Base-by-base conservation (phyloP, 1,140 invertebrate genomes). In the Temnothorax longispinosus region DNA sequence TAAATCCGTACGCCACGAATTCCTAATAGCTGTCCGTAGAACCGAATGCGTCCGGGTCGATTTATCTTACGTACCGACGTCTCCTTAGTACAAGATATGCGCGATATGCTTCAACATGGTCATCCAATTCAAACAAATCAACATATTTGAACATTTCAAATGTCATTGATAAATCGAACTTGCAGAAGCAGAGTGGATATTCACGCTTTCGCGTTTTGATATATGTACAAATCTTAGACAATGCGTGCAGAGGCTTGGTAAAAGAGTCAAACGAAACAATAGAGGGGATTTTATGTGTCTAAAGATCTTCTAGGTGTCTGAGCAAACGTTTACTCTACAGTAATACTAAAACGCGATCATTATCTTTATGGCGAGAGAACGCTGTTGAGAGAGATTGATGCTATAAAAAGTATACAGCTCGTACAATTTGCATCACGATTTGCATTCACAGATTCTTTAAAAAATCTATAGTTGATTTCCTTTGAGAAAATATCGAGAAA, bases 11-110 rank as follows among this genome's bases (percentile, higher is more conserved):
- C 54, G 41, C 41, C 54, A 27, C n/a, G 54, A 60, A 84, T 84
- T 74, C 54, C 67, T 82, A 74, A 82, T 82, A 74, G 78, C 32
- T 56, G 27, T 3, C 54, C 80, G 74, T 35, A 58, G 67, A 52
- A n/a, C 38, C 54, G 18, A 82, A 60, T 82, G 52, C 44, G 27
- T 47, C 10, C 50, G 5, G 35, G 38, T 7, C 27, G 41, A 82
- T 82, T 74, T 82, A 74, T 82, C 41, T 82, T 18, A n/a, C 41
- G 80, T n/a, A 72, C n/a, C n/a, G 65, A 41, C 38, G 50, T 82
- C 65, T 69, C 18, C 15, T 5, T 64, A 15, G 54, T 44, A 35
- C 80, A 13, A 35, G 65, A 56, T 41, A 54, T 41, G 13, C 32
- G 35, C 58, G 32, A 50, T 6, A 27, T 13, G 67, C 15, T 41